Percentiles rank a stretch among this genome's conserved stretches.
These are phyloP conservation scores for Oopsacas minuta DNA, from an alignment of 37 sponge, comb jelly and placozoan genomes.

Conservation along the genomic window DNA sequence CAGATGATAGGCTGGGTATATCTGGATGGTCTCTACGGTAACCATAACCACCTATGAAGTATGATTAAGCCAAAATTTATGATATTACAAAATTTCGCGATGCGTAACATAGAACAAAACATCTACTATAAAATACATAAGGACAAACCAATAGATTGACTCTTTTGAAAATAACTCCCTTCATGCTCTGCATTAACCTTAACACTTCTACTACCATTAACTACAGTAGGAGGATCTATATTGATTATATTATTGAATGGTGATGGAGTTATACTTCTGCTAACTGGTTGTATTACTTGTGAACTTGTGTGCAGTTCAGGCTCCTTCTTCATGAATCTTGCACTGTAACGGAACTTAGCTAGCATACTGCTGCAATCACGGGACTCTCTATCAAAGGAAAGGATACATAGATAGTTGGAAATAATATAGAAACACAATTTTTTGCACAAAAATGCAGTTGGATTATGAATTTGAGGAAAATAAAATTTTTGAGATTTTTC, in stretches of 20 bases:
- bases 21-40: constrained; percentile 12
- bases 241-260: background rate
- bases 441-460: too few species aligned
- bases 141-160: background rate
- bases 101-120: too few species aligned
- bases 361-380: background rate
- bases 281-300: background rate
- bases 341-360: constrained; percentile 15
- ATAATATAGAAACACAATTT: background rate
- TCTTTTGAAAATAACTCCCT: background rate
- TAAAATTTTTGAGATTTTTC: too few species aligned
- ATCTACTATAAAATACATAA: background rate
- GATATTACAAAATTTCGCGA: background rate
- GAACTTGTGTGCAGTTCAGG: background rate
- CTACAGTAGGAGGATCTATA: background rate
- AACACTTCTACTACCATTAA: background rate
- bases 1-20: background rate
- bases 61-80: background rate
- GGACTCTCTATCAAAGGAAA: background rate
- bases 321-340: background rate
- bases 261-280: background rate
- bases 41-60: background rate
- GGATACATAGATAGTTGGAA: background rate
- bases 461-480: too few species aligned
- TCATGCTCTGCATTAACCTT: background rate